Conservation (phyloP, 2,797 vertebrate genomes). For the Siniperca scherzeri region DNA sequence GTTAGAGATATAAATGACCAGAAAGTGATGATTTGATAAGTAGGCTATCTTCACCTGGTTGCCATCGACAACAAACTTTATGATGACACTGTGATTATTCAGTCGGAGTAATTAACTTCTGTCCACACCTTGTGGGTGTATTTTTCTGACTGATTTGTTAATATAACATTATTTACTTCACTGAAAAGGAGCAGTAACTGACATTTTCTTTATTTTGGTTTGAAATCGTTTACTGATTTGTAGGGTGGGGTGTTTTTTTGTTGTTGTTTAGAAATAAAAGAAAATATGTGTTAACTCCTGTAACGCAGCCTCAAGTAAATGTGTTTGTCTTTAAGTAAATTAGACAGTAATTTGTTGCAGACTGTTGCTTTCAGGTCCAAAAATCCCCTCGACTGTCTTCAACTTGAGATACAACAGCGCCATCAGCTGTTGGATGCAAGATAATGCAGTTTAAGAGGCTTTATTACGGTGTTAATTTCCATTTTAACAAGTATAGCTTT, state of each 20-base stretch:
- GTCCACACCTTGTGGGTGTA: background rate
- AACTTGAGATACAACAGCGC: slow-evolving; percentile 38
- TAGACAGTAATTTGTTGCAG: background rate
- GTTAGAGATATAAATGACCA: background rate
- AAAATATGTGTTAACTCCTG: no score
- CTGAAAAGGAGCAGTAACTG: background rate
- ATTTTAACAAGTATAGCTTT: background rate
- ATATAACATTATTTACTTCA: background rate
- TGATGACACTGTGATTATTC: background rate
- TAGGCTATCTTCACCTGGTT: background rate
- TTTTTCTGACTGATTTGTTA: background rate
- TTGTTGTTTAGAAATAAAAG: background rate
- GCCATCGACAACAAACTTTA: background rate
- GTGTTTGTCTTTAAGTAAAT: background rate
- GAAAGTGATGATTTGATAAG: background rate
- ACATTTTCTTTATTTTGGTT: background rate
- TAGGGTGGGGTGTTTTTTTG: background rate
- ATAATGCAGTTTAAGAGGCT: slow-evolving; percentile 13
- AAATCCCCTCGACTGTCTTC: background rate
- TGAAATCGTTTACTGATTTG: background rate
- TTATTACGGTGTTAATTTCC: background rate
- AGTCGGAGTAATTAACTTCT: background rate
- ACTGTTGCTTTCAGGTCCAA: background rate
- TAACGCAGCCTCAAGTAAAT: background rate
- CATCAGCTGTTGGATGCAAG: slow-evolving; percentile 51